Evolutionary conservation across 2,797 vertebrate genomes (phyloP).

Genomic region (Sebastes aleutianus): DNA sequence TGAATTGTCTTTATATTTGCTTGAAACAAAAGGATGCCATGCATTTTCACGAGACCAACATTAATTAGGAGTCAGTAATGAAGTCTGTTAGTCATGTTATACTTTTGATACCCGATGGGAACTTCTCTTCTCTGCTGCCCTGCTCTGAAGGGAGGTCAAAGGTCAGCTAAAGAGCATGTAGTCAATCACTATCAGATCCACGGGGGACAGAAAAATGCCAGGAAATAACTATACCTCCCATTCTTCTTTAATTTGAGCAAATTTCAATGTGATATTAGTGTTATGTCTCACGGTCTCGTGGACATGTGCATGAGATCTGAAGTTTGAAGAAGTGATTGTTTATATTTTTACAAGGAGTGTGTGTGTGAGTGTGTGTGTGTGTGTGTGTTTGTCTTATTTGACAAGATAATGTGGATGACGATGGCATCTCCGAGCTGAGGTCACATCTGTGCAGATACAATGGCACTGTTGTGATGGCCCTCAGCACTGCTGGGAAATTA

Average conservation of each 20-base stretch:
- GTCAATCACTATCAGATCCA: not conserved
- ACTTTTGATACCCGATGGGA: not conserved
- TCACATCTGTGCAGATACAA: constrained; percentile 64
- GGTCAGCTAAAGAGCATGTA: not conserved
- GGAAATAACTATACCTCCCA: not conserved
- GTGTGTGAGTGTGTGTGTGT: not conserved
- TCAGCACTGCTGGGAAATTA: constrained; percentile 17
- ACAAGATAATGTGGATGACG: constrained; percentile 40
- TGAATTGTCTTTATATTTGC: not conserved
- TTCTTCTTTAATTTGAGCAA: not conserved
- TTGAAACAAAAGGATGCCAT: not conserved
- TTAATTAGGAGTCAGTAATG: not conserved
- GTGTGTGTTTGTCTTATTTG: constrained; percentile 10
- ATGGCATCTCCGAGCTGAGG: constrained; percentile 35
- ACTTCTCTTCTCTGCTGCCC: not conserved
- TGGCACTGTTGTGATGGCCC: constrained; percentile 39
- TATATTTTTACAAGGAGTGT: not conserved
- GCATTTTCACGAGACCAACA: no score
- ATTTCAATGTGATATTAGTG: not conserved
- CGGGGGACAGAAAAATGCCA: not conserved
- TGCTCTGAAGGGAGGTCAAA: constrained; percentile 9
- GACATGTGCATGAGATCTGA: not conserved
- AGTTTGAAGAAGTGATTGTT: not conserved
- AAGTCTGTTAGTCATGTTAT: not conserved
- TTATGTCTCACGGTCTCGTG: not conserved